Evolutionary conservation across 2,113 vertebrate species (phyloP).

Genomic region (Etheostoma cragini): DNA sequence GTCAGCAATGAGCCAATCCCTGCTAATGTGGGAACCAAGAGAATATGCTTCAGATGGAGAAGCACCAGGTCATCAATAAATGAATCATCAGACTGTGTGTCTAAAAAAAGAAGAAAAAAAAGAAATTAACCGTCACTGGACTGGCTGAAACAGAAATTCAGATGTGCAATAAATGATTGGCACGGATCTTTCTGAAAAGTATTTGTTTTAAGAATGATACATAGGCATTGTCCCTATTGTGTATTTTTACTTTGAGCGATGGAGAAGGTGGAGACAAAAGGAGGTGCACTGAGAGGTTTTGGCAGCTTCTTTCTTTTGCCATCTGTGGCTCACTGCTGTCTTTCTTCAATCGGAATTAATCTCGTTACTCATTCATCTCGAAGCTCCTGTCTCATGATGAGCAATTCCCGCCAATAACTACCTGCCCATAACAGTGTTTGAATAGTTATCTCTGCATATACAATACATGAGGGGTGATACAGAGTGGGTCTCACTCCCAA

Average conservation of each 20-base stretch:
- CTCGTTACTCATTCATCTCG: slow-evolving; percentile 49
- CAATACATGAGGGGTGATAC: background rate
- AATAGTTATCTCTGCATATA: slow-evolving; percentile 10
- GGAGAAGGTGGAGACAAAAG: slow-evolving; percentile 44
- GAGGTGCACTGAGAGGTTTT: slow-evolving; percentile 28
- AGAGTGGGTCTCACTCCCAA: background rate
- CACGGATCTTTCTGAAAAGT: slow-evolving; percentile 14
- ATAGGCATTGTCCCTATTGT: background rate
- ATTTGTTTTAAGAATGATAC: background rate
- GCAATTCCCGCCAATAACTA: slow-evolving; percentile 26
- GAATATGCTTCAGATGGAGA: slow-evolving; percentile 3
- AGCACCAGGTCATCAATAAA: slow-evolving; percentile 23
- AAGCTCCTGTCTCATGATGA: slow-evolving; percentile 27
- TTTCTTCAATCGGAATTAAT: slow-evolving; percentile 38
- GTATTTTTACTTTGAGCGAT: background rate
- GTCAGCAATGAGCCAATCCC: background rate
- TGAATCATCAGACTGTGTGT: background rate
- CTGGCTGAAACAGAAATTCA: slow-evolving; percentile 1
- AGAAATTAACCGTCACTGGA: slow-evolving; percentile 14
- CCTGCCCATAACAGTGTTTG: slow-evolving; percentile 27
- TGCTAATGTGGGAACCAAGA: background rate
- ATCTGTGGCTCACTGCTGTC: slow-evolving; percentile 54
- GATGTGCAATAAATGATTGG: slow-evolving; percentile 15
- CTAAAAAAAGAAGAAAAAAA: background rate
- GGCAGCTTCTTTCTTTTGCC: slow-evolving; percentile 53